Conservation (phyloP, 1,140 invertebrate species). For the Calliopsis andreniformis region DNA sequence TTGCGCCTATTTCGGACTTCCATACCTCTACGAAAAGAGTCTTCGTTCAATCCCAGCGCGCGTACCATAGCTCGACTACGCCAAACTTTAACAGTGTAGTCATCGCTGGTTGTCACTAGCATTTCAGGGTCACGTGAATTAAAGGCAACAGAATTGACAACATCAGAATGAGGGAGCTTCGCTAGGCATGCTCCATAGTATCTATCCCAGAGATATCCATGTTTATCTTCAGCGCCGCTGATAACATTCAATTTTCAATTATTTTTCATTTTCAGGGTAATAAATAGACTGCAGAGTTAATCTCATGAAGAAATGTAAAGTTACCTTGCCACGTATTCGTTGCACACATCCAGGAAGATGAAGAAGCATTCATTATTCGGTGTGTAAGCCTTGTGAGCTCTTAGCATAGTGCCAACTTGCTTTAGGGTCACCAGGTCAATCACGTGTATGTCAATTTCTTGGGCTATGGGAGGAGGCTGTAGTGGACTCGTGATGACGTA, state of each 20-base stretch:
- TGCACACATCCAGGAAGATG: slow-evolving; percentile 92
- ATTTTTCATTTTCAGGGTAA: too few relatives aligned
- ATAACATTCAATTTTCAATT: slow-evolving; percentile 65
- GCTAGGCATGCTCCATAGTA: slow-evolving; percentile 91
- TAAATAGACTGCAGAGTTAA: too few relatives aligned
- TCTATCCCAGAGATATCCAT: slow-evolving; percentile 93
- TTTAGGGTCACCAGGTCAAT: slow-evolving; percentile 91
- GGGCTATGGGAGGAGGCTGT: slow-evolving; percentile 93
- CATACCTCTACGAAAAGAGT: slow-evolving; percentile 71
- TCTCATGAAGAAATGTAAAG: too few relatives aligned
- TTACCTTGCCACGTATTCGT: slow-evolving; percentile 93
- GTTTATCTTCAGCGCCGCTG: slow-evolving; percentile 93
- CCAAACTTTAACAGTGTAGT: slow-evolving; percentile 90
- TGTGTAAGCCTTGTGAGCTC: slow-evolving; percentile 92
- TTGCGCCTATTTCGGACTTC: slow-evolving; percentile 77
- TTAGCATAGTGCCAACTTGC: slow-evolving; percentile 91
- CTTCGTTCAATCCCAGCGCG: slow-evolving; percentile 74
- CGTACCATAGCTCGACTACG: slow-evolving; percentile 81
- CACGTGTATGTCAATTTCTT: slow-evolving; percentile 95
- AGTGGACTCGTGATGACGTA: slow-evolving; percentile 90
- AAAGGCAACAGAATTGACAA: slow-evolving; percentile 94
- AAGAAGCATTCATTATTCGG: slow-evolving; percentile 95
- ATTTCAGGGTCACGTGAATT: slow-evolving; percentile 92
- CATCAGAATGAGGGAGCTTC: slow-evolving; percentile 90
- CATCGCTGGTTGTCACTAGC: slow-evolving; percentile 94